Percentiles rank a stretch among this genome's conserved stretches.
phyloP scores from a whole-genome alignment of 2,797 vertebrate genomes.

The Pangasius sanitwongsei region DNA sequence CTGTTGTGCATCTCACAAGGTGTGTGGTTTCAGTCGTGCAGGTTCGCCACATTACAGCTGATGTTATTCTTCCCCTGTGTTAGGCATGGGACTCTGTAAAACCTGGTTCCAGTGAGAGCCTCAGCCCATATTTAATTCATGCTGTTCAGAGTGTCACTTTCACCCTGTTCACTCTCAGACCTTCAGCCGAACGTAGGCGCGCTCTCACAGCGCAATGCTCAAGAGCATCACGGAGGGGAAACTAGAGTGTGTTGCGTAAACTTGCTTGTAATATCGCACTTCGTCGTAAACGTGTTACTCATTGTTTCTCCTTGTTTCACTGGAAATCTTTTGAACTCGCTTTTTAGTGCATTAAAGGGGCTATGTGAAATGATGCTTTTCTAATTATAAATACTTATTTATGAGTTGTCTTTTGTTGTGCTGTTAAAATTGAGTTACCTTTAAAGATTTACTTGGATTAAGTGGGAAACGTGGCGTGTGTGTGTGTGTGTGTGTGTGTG shows the following conservation, averaged over 20 bases:
- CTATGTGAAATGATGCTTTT: background rate
- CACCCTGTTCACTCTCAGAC: background rate
- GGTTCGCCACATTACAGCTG: background rate
- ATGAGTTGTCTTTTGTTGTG: too few species aligned
- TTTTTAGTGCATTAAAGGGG: background rate
- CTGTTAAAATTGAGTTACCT: too few species aligned
- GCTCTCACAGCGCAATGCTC: background rate
- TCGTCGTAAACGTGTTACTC: background rate
- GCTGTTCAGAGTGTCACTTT: constrained; percentile 12
- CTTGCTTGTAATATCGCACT: background rate
- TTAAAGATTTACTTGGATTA: too few species aligned
- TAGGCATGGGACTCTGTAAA: background rate
- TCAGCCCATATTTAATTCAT: constrained; percentile 25
- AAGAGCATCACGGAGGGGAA: too few species aligned
- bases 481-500: too few species aligned
- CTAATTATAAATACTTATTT: background rate
- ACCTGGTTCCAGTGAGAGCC: background rate
- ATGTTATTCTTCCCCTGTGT: background rate
- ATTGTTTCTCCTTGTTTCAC: background rate
- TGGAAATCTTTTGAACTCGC: background rate
- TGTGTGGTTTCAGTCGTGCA: background rate
- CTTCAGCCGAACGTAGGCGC: background rate
- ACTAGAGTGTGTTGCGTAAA: background rate
- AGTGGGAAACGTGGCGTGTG: too few species aligned
- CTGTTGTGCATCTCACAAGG: background rate